Percentiles rank a stretch among this genome's conserved stretches.
Conservation (phyloP, 2,888 invertebrate genomes). For the Tetragnatha montana region DNA sequence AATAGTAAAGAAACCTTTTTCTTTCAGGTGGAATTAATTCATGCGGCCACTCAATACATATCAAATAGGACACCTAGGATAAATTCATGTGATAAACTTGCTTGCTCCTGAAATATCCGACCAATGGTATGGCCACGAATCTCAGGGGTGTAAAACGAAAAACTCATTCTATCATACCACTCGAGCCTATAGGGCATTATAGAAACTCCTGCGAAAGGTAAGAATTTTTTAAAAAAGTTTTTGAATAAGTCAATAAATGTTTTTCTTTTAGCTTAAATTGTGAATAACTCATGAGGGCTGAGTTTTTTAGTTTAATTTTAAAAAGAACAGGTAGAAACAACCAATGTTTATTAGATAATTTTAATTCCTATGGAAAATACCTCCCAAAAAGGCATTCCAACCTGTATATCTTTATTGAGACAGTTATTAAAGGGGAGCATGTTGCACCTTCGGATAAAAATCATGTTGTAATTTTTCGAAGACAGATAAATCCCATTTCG, state of each 20-base stretch:
- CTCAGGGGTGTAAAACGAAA: constrained; percentile 62
- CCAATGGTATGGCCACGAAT: constrained; percentile 64
- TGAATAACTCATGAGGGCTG: neutral
- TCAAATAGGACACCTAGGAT: neutral
- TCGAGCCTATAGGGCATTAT: constrained; percentile 67
- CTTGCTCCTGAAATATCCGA: neutral
- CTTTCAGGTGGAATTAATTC: no score
- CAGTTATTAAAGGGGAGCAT: no score
- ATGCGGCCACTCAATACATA: neutral
- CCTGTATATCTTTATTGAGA: no score
- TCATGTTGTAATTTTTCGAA: no score
- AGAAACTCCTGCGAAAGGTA: constrained; percentile 66
- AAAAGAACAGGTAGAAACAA: no score
- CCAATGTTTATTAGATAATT: no score
- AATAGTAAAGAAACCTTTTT: no score
- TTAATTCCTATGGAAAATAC: no score
- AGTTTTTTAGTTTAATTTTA: no score
- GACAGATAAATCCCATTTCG: no score
- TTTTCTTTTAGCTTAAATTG: neutral
- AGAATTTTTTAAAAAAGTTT: constrained; percentile 8
- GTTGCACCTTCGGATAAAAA: no score
- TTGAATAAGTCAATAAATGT: neutral
- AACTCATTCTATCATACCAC: constrained; percentile 65
- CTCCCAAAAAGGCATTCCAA: no score
- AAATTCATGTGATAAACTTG: neutral